Evolutionary conservation across 2,113 vertebrate genomes (phyloP), one percentile per base, ranked within the genome.

Genomic region (Lathamus discolor): DNA sequence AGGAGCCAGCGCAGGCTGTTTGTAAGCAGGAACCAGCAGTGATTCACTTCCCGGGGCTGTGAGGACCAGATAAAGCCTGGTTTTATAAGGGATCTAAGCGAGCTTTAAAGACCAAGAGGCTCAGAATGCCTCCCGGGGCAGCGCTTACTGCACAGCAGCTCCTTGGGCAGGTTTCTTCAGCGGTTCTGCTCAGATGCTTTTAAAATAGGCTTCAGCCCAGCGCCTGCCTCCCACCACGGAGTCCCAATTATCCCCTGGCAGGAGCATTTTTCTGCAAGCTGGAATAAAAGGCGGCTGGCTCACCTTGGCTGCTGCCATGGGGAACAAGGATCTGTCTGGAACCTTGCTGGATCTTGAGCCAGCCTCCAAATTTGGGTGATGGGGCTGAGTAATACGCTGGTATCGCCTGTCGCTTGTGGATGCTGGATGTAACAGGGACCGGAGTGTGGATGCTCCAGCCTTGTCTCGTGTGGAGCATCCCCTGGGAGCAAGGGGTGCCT

Each of bases 161-260:
- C 76, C 86, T 76, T 1, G 4, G 68, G 59, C 86, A 81, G 84
- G 44, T 92, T 82, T 87, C 75, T 29, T 8, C 55, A 27, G 54
- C 0, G 0, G 75, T 91, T 83, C 82, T 86, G 81, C 93, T 95
- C 84, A 43, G 79, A 73, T 83, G 92, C 82, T 78, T 93, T 74
- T 86, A 46, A 87, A 79, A 89, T 8, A 88, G 49, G 85, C 84
- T 66, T 91, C 91, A 89, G 86, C 48, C 43, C 89, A 22, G 89
- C 1, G 3, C 67, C 89, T 91, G 80, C 95, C 75, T 87, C 70
- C 79, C 6, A 3, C 78, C 1, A 1, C 76, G 64, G 61, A 54
- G 69, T 46, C 90, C 92, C 76, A 63, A 64, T 96, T 90, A 92
- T 46, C 61, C 55, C 51, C 68, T 59, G 83, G 86, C 92, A 92